Conservation (phyloP, 2,113 vertebrate species). For the Opisthocomus hoazin region DNA sequence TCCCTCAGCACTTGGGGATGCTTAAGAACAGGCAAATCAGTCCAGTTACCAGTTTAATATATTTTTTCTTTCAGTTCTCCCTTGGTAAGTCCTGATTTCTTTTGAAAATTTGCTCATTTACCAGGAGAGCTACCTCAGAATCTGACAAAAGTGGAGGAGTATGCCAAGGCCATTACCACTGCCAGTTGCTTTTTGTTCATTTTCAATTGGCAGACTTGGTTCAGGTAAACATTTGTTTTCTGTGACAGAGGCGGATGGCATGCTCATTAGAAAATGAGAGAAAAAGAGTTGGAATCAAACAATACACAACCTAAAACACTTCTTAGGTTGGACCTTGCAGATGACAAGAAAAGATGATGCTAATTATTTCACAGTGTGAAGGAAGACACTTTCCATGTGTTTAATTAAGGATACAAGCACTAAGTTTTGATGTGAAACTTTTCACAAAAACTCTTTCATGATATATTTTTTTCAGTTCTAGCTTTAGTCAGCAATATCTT, state of each 20-base stretch:
- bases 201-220: neutral
- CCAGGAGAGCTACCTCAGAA: neutral
- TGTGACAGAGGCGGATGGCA: neutral
- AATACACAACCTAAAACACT: neutral
- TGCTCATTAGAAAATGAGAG: neutral
- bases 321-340: neutral
- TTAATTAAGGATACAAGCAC: neutral
- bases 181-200: neutral
- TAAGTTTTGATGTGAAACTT: neutral
- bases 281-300: neutral
- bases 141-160: neutral
- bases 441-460: neutral
- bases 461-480: neutral
- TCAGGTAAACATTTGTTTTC: neutral
- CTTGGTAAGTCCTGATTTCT: neutral
- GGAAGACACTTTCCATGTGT: neutral
- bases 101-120: neutral
- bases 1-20: neutral
- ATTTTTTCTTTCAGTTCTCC: neutral
- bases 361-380: neutral
- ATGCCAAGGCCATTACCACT: neutral
- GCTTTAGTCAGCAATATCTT: neutral
- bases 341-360: neutral
- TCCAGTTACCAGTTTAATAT: neutral
- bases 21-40: neutral